Base-by-base conservation (phyloP, 1,140 invertebrate genomes). In the Varroa destructor region DNA sequence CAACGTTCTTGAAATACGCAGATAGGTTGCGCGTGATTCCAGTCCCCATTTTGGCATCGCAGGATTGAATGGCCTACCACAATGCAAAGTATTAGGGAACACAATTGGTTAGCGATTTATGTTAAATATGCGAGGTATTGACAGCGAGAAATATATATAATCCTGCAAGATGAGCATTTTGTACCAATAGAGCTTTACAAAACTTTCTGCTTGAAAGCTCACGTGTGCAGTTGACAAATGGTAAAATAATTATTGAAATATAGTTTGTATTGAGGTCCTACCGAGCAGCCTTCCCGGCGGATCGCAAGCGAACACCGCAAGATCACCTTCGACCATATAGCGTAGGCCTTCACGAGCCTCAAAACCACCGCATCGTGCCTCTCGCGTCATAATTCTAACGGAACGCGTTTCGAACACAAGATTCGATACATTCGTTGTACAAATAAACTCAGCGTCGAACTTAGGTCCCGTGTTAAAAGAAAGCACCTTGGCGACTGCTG, bases 391-490 rank as follows among this genome's bases (percentile, higher is more conserved):
- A 46, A 67, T 67, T 43, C 61, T 12, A 46, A 67, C 61, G 61
- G 12, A 43, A 40, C 61, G 61, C 12, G 61, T 67, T 8, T 67
- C 61, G 61, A 67, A 67, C 40, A 67, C 61, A 25, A 3, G 40
- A 46, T 67, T 67, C 40, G 61, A 43, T 37, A 14, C 61, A 37
- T 67, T 67, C 12, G 61, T 67, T 12, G 61, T 67, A 8, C 61
- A 67, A 37, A 8, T 43, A 37, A 67, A 67, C 61, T 67, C 61
- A 14, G 12, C 61, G 8, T 67, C 61, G 36, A 67, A 67, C 37
- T 67, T 67, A 12, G 61, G 61, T 43, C 61, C 61, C 40, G 61
- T 67, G 37, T 67, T 67, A 46, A 67, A 67, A n/a, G 61, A 43
- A 12, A 67, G 12, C 12, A 67, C 61, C 36, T 46, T 67, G 1